A percentile compares a stretch with the other conserved stretches of the same genome.
Conservation (phyloP, 2,113 vertebrate species). For the Cinclus cinclus region DNA sequence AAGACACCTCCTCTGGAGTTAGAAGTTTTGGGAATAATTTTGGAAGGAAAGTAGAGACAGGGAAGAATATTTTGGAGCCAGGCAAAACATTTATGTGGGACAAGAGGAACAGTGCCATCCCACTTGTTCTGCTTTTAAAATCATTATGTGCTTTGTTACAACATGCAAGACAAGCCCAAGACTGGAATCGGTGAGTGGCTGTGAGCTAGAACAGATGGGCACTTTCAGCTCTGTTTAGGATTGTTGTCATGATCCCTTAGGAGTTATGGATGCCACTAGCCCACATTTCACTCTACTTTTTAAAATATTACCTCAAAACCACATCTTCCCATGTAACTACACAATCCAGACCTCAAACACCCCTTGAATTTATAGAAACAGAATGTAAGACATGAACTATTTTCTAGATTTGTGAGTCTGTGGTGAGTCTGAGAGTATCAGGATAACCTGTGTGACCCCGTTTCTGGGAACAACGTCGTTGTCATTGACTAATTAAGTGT, state of each 20-base stretch:
- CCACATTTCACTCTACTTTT: not conserved
- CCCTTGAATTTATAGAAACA: not conserved
- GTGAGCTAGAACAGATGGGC: not conserved
- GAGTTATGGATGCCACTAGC: not conserved
- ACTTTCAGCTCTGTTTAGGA: not conserved
- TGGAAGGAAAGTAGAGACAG: not conserved
- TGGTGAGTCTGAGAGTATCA: not conserved
- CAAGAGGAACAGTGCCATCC: not conserved
- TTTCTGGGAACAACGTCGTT: not conserved
- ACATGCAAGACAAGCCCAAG: not conserved
- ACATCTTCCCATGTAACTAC: not conserved
- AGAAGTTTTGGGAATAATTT: not conserved
- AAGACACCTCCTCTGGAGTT: not conserved
- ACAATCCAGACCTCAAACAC: not conserved
- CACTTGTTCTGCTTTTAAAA: not conserved
- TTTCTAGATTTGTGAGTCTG: not conserved
- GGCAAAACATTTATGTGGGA: not conserved
- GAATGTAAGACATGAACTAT: not conserved
- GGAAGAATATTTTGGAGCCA: not conserved
- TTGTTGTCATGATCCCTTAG: accelerated
- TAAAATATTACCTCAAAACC: not conserved
- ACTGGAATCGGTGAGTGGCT: not conserved
- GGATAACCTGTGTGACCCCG: not conserved
- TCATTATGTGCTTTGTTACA: not conserved
- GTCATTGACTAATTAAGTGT: not conserved